Evolutionary conservation across 2,113 vertebrate genomes (phyloP).

Genomic region (Oceanites oceanicus): DNA sequence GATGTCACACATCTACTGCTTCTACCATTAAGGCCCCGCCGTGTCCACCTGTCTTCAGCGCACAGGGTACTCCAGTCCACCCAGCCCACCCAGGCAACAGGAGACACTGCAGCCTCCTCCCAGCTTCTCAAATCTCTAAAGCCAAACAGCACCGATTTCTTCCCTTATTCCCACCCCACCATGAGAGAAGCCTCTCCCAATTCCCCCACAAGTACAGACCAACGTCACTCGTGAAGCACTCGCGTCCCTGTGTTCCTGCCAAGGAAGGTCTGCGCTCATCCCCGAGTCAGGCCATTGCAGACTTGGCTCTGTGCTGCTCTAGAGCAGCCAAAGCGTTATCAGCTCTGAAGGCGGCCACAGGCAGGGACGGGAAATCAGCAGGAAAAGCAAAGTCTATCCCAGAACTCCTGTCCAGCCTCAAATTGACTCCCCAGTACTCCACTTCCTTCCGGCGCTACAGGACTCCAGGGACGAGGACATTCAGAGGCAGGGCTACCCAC

Average conservation of each 20-base stretch:
- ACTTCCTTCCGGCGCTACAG: neutral
- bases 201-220: neutral
- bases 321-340: neutral
- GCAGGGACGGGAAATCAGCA: slow-evolving; percentile 11
- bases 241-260: neutral
- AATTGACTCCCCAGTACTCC: neutral
- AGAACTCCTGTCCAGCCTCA: neutral
- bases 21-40: neutral
- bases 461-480: fast-evolving
- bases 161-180: neutral
- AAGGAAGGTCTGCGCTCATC: neutral
- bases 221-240: neutral
- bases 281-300: neutral
- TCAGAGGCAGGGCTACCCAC: neutral
- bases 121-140: neutral
- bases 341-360: neutral
- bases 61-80: neutral
- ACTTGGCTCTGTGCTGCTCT: neutral
- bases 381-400: slow-evolving; percentile 19
- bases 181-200: fast-evolving
- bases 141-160: neutral
- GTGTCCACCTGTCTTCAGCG: neutral
- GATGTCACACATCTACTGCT: neutral
- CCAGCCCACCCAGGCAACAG: neutral
- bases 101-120: neutral